Conservation (phyloP, 2,797 vertebrate species). For the Chaunax sp. region DNA sequence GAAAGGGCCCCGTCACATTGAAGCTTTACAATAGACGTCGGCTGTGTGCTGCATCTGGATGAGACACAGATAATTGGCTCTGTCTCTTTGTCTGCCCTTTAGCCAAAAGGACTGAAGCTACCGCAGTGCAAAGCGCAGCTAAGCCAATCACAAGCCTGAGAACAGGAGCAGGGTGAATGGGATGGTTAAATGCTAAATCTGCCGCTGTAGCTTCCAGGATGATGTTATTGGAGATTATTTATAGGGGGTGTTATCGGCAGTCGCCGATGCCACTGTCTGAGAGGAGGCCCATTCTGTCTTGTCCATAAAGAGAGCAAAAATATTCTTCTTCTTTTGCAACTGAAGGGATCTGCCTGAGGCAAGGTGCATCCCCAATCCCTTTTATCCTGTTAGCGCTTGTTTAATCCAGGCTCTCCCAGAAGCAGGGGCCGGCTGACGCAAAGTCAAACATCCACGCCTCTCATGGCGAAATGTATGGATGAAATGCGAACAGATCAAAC, state of each 20-base stretch:
- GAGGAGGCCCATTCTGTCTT: conserved; percentile 56
- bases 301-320: conserved; percentile 46
- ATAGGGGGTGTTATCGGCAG: conserved; percentile 45
- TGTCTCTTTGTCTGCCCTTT: conserved; percentile 76
- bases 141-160: conserved; percentile 57
- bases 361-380: conserved; percentile 62
- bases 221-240: conserved; percentile 68
- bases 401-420: conserved; percentile 68
- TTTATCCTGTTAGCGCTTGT: conserved; percentile 68
- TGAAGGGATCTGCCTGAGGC: conserved; percentile 61
- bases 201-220: conserved; percentile 48
- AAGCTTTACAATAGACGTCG: conserved; percentile 60
- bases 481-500: conserved; percentile 60
- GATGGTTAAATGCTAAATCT: conserved; percentile 63
- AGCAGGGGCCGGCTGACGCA: conserved; percentile 56
- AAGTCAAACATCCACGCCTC: conserved; percentile 67
- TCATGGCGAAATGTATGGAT: conserved; percentile 51
- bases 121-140: conserved; percentile 50
- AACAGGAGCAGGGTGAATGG: conserved; percentile 42
- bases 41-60: conserved; percentile 61
- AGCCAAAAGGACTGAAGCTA: conserved; percentile 60
- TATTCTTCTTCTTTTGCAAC: conserved; percentile 54
- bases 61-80: conserved; percentile 74
- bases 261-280: conserved; percentile 32
- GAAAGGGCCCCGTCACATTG: conserved; percentile 68